Percentiles rank a stretch among this genome's conserved stretches.
Conservation (phyloP, 2,888 invertebrate genomes). For the Fissipunctia ypsillon region DNA sequence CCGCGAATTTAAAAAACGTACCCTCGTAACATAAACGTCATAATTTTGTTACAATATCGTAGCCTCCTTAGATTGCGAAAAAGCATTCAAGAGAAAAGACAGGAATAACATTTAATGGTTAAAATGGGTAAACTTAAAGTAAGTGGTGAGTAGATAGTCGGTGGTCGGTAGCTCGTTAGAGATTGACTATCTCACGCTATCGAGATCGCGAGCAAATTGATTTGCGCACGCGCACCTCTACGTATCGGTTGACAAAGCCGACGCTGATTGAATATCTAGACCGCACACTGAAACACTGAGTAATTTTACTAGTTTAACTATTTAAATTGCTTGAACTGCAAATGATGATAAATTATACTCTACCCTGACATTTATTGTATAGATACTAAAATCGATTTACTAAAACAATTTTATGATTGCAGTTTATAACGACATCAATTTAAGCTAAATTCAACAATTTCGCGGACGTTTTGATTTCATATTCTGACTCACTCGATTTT, state of each 20-base stretch:
- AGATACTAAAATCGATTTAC: constrained; percentile 59
- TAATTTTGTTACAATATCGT: not conserved
- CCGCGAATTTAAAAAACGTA: no score
- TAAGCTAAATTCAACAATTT: constrained; percentile 48
- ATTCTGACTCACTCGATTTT: constrained; percentile 54
- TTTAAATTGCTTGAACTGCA: constrained; percentile 61
- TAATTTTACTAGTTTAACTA: constrained; percentile 60
- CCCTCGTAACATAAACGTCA: not conserved
- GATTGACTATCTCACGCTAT: constrained; percentile 82
- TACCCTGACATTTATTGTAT: constrained; percentile 46
- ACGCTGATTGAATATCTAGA: constrained; percentile 76
- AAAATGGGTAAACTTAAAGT: constrained; percentile 54
- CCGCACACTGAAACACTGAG: constrained; percentile 64
- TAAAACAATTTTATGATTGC: constrained; percentile 56
- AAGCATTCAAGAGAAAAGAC: not conserved
- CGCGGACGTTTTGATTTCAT: constrained; percentile 43
- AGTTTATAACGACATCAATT: constrained; percentile 50
- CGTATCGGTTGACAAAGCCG: constrained; percentile 79
- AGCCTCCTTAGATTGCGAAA: not conserved
- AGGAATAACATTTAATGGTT: constrained; percentile 41
- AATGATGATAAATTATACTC: constrained; percentile 65
- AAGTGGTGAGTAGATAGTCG: constrained; percentile 66
- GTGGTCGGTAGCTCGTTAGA: constrained; percentile 78
- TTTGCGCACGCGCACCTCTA: constrained; percentile 82
- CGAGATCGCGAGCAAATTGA: constrained; percentile 83